phyloP scores from a whole-genome alignment of 1,140 invertebrate species.

The Cydia fagiglandana region DNA sequence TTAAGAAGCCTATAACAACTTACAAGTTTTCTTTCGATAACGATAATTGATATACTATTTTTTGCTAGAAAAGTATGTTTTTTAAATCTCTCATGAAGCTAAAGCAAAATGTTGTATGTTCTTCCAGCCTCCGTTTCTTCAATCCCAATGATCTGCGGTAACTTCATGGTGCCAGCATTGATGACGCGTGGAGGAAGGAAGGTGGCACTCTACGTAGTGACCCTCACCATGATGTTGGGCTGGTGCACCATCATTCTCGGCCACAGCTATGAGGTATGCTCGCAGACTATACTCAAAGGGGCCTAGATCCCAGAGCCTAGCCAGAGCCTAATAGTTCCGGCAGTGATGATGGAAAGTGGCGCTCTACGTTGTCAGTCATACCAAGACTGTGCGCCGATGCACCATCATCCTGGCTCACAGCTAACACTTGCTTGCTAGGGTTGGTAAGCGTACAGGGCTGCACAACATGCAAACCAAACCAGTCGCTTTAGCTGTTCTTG shows the following conservation, averaged over 20 bases:
- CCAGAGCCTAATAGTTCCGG: too few species aligned
- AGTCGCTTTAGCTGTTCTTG: neutral
- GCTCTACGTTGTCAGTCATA: neutral
- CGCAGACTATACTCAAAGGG: neutral
- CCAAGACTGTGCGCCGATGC: neutral
- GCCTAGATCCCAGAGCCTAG: too few species aligned
- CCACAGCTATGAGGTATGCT: constrained; percentile 2
- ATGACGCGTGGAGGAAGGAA: neutral
- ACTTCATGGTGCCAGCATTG: constrained; percentile 5
- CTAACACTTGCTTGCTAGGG: too few species aligned
- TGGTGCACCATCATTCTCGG: neutral
- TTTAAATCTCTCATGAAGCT: too few species aligned
- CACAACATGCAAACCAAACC: neutral
- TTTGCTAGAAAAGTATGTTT: too few species aligned
- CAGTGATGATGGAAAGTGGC: neutral
- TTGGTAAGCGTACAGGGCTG: neutral
- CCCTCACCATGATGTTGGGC: neutral
- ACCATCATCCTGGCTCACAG: too few species aligned
- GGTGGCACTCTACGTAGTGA: neutral
- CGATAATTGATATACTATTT: too few species aligned
- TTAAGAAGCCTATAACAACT: too few species aligned
- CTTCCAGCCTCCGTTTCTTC: neutral
- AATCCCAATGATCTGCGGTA: neutral
- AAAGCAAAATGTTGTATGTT: too few species aligned
- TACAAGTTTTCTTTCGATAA: too few species aligned